A percentile compares a stretch with the other conserved stretches of the same genome.
These are phyloP conservation scores for Hydrotaea diabolus DNA, from an alignment of 2,888 invertebrate genomes.

Conservation along the genomic window DNA sequence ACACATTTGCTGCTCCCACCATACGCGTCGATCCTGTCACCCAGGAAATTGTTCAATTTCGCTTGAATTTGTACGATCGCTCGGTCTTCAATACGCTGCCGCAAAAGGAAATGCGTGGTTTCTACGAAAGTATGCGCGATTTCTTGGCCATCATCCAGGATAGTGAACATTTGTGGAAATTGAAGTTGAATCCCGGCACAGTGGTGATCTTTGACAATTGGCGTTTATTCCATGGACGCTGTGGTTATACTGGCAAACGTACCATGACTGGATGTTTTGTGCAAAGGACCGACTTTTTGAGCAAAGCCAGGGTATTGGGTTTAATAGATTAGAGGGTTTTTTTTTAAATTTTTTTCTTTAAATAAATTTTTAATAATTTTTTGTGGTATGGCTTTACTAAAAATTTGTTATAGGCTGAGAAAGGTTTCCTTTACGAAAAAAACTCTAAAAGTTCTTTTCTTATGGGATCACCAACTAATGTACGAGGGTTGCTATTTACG, in stretches of 20 bases:
- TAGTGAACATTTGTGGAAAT: slow-evolving; percentile 82
- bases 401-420: too few species aligned
- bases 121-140: slow-evolving; percentile 83
- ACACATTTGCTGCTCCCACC: slow-evolving; percentile 83
- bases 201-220: slow-evolving; percentile 90
- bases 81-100: slow-evolving; percentile 83
- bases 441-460: too few species aligned
- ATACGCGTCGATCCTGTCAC: slow-evolving; percentile 83
- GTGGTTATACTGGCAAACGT: slow-evolving; percentile 85
- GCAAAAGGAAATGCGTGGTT: slow-evolving; percentile 82
- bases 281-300: slow-evolving; percentile 85
- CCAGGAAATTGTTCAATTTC: slow-evolving; percentile 83
- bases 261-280: slow-evolving; percentile 88
- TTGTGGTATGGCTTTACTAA: too few species aligned
- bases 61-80: slow-evolving; percentile 89
- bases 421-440: too few species aligned
- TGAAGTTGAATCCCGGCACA: slow-evolving; percentile 86
- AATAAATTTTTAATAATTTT: too few species aligned
- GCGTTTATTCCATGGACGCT: slow-evolving; percentile 88
- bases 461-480: too few species aligned
- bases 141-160: slow-evolving; percentile 82
- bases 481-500: too few species aligned
- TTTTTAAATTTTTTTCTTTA: too few species aligned
- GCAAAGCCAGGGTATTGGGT: slow-evolving; percentile 82
- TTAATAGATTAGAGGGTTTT: slow-evolving; percentile 77